Base-by-base conservation (phyloP, 1,140 invertebrate genomes). In the Euborellia annulipes region DNA sequence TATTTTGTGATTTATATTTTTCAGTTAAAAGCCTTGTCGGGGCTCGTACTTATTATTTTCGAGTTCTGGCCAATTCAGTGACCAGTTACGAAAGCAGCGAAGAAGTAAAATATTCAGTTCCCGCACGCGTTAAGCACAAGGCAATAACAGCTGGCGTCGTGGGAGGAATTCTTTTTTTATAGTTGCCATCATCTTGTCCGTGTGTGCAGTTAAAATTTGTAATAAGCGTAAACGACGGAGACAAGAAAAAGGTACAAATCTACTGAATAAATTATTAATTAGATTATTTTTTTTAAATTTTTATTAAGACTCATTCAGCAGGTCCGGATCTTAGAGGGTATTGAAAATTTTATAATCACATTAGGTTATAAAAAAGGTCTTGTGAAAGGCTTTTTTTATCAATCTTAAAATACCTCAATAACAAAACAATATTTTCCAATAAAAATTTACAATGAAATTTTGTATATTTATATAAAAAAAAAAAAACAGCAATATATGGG, bases 201-300 rank as follows among this genome's bases (percentile, higher is more conserved):
- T 94, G 58, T 93, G 89, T 72, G 85, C 87, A 54, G 89, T 95
- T 56, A 94, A 94, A 75, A 91, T 92, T 63, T 93, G 89, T 75
- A 93, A 93, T 73, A 90, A 93, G 68, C 71, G 88, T 60, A 93
- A 92, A 67, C 75, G 88, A 65, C 80, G 87, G 72, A 92, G 91
- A 80, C 87, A 92, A 68, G 88, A 93, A 71, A 93, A 92, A 86
- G 88, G 89, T 92, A 75, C 70, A 66, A n/a, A 27, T 27, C 23
- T 11, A 27, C 11, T n/a, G n/a, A 27, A 27, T 4, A 27, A 27
- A 27, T 27, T 27, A 27, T 11, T 6, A 27, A 27, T 11, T 27
- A 27, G 23, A 27, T 27, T 27, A 27, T 27, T 27, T 27, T 27
- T 6, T 27, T 6, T 27, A 27, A 6, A 27, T 47, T 47, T 3